Evolutionary conservation across 2,113 vertebrate species (phyloP).

Genomic region (Callipepla squamata): DNA sequence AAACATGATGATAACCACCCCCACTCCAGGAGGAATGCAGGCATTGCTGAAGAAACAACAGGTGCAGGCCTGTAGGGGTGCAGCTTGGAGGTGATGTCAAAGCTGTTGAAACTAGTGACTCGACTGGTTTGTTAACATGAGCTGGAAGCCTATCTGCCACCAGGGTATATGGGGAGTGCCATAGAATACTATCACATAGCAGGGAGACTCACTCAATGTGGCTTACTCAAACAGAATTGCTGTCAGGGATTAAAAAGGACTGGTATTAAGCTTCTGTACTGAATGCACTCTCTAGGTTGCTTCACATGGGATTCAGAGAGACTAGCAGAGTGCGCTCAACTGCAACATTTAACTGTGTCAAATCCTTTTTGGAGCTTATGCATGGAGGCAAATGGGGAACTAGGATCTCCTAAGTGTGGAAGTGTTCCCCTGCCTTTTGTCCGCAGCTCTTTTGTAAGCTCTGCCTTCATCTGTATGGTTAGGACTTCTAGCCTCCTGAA

Average conservation of each 20-base stretch:
- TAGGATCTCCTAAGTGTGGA: background rate
- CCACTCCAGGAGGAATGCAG: conserved; percentile 26
- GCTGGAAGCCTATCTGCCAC: background rate
- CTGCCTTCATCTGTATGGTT: background rate
- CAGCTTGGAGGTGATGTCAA: background rate
- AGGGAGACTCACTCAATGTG: background rate
- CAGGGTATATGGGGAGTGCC: background rate
- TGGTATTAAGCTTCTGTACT: background rate
- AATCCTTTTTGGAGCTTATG: background rate
- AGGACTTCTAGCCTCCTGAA: background rate
- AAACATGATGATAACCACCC: background rate
- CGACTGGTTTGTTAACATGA: conserved; percentile 25
- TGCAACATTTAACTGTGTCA: background rate
- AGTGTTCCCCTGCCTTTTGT: background rate
- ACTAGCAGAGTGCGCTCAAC: background rate
- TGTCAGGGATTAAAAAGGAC: background rate
- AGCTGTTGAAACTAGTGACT: conserved; percentile 45
- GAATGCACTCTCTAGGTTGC: background rate
- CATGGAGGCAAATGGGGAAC: background rate
- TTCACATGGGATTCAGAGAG: background rate
- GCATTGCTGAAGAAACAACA: conserved; percentile 33
- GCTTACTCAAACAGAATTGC: background rate
- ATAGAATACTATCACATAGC: background rate
- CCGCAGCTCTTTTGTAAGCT: background rate
- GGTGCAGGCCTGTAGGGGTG: conserved; percentile 2